Percentiles rank a stretch among this genome's conserved stretches.
These are phyloP conservation scores for Tenthredo livida DNA, from an alignment of 2,888 invertebrate species.

Conservation along the genomic window DNA sequence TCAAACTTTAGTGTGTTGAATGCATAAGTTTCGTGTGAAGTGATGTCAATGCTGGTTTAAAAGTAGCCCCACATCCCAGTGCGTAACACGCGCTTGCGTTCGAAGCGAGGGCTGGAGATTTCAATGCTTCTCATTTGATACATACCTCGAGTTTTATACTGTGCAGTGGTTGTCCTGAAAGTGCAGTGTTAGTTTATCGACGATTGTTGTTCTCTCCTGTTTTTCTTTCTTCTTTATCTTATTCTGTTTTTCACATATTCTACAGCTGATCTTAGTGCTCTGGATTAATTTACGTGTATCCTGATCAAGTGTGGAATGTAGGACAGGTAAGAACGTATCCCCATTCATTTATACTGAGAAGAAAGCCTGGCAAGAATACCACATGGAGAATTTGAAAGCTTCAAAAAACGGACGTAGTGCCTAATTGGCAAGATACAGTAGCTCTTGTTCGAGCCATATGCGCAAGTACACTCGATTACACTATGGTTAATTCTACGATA, in stretches of 20 bases:
- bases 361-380: background rate
- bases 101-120: slow-evolving; percentile 10
- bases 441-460: background rate
- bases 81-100: slow-evolving; percentile 35
- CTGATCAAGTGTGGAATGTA: slow-evolving; percentile 36
- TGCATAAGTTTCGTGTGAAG: slow-evolving; percentile 16
- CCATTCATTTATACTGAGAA: background rate
- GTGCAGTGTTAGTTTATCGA: slow-evolving; percentile 21
- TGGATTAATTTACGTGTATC: slow-evolving; percentile 40
- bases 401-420: background rate
- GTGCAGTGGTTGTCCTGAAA: slow-evolving; percentile 23
- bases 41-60: slow-evolving; percentile 36
- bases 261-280: slow-evolving; percentile 36
- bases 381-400: background rate
- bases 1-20: slow-evolving; percentile 19
- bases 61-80: background rate
- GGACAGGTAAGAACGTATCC: slow-evolving; percentile 34
- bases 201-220: background rate
- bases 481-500: background rate
- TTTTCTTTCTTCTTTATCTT: background rate
- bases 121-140: slow-evolving; percentile 30
- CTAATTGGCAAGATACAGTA: background rate
- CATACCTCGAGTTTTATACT: background rate
- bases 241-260: background rate
- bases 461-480: background rate